These are phyloP conservation scores for Lutjanus argentimaculatus DNA, from an alignment of 2,797 vertebrate genomes.

Conservation along the genomic window DNA sequence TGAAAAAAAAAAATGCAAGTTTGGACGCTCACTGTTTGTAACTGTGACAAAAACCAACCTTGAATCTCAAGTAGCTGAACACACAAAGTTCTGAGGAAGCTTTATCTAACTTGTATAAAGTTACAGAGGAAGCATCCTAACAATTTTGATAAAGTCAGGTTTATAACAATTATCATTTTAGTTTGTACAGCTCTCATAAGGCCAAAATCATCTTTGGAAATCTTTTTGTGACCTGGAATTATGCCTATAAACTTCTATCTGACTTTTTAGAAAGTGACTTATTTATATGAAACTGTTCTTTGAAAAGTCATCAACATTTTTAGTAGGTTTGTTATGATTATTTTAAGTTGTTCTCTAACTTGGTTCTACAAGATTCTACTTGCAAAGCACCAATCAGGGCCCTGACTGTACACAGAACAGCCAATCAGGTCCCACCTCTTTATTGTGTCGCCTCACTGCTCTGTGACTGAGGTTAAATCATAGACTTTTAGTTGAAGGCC, in stretches of 20 bases:
- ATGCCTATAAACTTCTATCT: neutral
- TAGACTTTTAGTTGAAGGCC: no score
- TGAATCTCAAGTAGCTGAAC: slow-evolving; percentile 74
- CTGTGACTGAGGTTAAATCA: neutral
- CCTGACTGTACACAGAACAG: neutral
- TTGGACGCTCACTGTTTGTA: slow-evolving; percentile 60
- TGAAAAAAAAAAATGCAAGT: slow-evolving; percentile 51
- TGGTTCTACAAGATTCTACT: neutral
- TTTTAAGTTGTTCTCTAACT: no score
- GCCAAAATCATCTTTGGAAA: neutral
- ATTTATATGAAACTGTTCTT: neutral
- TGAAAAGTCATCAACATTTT: neutral
- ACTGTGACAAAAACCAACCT: slow-evolving; percentile 68
- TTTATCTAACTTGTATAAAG: slow-evolving; percentile 9
- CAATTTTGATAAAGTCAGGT: neutral
- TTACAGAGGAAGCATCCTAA: neutral
- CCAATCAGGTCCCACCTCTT: neutral
- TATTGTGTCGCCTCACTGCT: neutral
- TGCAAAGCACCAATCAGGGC: slow-evolving; percentile 4
- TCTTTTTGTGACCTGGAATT: neutral
- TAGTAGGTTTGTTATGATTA: neutral
- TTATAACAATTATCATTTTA: neutral
- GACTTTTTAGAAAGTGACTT: neutral
- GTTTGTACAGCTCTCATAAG: neutral
- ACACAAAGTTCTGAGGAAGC: slow-evolving; percentile 1